Percentiles rank a stretch among this genome's conserved stretches.
phyloP scores from a whole-genome alignment of 2,797 vertebrate genomes.

The Pelochelys cantorii region DNA sequence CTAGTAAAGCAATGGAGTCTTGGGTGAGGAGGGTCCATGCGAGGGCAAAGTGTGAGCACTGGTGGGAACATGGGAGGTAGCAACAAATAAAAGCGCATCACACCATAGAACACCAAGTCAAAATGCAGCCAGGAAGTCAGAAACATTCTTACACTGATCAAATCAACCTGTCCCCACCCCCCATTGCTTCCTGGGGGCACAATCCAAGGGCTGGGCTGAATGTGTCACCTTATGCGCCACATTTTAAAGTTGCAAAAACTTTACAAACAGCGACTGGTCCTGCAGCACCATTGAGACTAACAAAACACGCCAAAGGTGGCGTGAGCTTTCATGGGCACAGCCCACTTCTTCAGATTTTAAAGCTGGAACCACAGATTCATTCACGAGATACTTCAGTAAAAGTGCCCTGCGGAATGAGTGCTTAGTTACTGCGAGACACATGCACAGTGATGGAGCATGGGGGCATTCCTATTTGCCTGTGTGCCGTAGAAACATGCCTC shows the following conservation, averaged over 20 bases:
- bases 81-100: background rate
- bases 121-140: background rate
- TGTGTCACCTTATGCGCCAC: background rate
- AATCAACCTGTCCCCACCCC: rapidly evolving
- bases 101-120: background rate
- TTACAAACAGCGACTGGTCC: no score
- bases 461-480: no score
- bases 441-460: no score
- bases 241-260: background rate
- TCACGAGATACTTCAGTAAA: background rate
- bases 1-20: background rate
- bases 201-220: background rate
- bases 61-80: background rate
- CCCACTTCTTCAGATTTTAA: no score
- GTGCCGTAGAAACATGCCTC: no score
- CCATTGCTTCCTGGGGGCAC: background rate
- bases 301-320: no score
- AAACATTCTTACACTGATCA: background rate
- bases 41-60: background rate
- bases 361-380: conserved; percentile 10
- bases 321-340: no score
- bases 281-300: no score
- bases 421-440: rapidly evolving
- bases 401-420: background rate
- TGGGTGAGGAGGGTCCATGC: background rate